These are phyloP conservation scores for Molossus alvarezi DNA, from an alignment of 2,797 vertebrate species.

Conservation along the genomic window DNA sequence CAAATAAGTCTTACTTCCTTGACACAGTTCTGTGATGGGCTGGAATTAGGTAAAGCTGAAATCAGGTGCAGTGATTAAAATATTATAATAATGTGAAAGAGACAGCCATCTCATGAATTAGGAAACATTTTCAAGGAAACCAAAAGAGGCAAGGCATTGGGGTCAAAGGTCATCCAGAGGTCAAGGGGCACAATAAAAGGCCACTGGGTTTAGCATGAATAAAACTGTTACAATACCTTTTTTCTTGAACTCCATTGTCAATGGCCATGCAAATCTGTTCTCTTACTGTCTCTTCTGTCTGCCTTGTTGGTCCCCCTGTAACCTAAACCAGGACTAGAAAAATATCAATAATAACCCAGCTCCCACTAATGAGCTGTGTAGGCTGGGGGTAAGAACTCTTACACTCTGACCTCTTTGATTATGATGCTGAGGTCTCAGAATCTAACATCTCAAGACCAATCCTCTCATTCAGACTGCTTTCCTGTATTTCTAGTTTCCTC, in stretches of 20 bases:
- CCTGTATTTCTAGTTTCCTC: neutral
- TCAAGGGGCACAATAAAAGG: conserved; percentile 18
- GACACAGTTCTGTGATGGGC: conserved; percentile 2
- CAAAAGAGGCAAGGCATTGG: neutral
- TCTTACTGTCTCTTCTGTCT: neutral
- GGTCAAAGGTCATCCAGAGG: conserved; percentile 25
- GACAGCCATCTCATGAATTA: neutral
- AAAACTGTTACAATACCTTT: neutral
- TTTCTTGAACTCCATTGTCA: neutral
- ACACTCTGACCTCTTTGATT: neutral
- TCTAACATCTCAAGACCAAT: neutral
- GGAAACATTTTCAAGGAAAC: conserved; percentile 47
- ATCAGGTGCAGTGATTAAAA: conserved; percentile 53
- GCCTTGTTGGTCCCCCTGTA: neutral
- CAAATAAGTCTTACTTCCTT: conserved; percentile 23
- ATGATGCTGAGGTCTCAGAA: neutral
- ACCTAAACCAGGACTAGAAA: neutral
- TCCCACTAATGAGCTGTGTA: neutral
- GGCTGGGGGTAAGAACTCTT: neutral
- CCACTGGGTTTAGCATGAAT: neutral
- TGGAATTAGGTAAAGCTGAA: neutral
- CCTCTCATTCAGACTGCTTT: neutral
- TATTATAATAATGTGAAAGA: conserved; percentile 32
- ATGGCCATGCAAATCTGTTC: neutral
- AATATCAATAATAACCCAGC: neutral